These are phyloP conservation scores for Nesogale talazaci DNA, from an alignment of 2,113 vertebrate genomes.

Conservation along the genomic window DNA sequence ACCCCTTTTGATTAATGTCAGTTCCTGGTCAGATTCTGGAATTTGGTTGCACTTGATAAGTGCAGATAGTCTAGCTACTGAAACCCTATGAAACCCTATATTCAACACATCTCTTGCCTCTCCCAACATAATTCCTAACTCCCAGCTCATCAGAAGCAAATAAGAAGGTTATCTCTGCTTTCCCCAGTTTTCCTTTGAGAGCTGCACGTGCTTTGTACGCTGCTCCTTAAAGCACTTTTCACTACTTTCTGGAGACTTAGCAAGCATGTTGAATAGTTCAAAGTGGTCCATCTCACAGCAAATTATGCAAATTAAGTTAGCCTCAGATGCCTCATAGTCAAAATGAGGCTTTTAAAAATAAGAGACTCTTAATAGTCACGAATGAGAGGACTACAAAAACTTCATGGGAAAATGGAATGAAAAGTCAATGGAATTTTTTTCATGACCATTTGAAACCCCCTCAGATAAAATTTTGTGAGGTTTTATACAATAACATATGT, in stretches of 20 bases:
- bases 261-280: not conserved
- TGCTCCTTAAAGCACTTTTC: constrained; percentile 21
- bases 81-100: not conserved
- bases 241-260: constrained; percentile 43
- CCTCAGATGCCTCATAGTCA: constrained; percentile 21
- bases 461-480: not conserved
- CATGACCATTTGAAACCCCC: no score
- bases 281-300: constrained; percentile 33
- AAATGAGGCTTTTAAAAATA: not conserved
- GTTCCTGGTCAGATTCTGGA: not conserved
- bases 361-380: not conserved
- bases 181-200: not conserved
- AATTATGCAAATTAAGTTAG: constrained; percentile 42
- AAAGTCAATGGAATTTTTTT: no score
- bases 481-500: not conserved
- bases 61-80: not conserved
- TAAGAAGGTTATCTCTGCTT: not conserved
- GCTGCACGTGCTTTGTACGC: not conserved
- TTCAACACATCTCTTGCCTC: not conserved
- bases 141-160: not conserved
- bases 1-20: constrained; percentile 25
- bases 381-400: not conserved
- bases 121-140: not conserved
- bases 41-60: not conserved
- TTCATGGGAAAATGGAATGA: no score